Evolutionary conservation across 2,113 vertebrate species (phyloP), one percentile per base, ranked within the genome.

Genomic region (Albula goreensis): DNA sequence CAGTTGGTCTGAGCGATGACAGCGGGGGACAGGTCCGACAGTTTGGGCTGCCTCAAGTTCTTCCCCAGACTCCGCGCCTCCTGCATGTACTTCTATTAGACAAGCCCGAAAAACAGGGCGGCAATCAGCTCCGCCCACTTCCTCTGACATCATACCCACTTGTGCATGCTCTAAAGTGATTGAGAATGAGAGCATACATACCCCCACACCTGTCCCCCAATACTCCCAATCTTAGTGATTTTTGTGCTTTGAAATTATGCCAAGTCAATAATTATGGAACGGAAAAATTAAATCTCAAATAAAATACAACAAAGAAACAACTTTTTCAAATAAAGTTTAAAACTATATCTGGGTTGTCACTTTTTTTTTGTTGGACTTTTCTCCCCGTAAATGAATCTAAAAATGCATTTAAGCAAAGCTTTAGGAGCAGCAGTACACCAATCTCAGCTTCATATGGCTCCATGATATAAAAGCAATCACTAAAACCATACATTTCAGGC

Each of bases 1-100:
- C 96, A 94, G 93, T 99, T 99, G 88, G 97, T 99, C 88, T 98
- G 97, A 0, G 96, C 96, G 91, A 99, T 95, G 81, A 97, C 97
- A 56, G 96, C 96, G 48, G 98, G 98, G 53, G 97, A 98, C 7
- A 97, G 94, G 92, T 99, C 97, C 7, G 98, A 98, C 57, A 99
- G 91, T 89, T 98, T 99, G 60, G 98, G 96, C 88, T 99, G 98
- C 87, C 96, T 94, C 66, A 98, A 91, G 91, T 95, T 97, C 93
- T 97, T 99, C 88, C 96, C 97, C 91, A 99, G 93, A 92, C 93
- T 95, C 87, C 97, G 96, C 0, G 96, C 97, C 77, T 95, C 94
- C 90, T 97, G 96, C 92, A 97, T 95, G 85, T 97, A 97, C 93
- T 98, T 99, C 98, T 99, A 57, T 19, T 52, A 19, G 90, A 91